phyloP scores from a whole-genome alignment of 2,888 invertebrate species.

The Drosophila demipolita region DNA sequence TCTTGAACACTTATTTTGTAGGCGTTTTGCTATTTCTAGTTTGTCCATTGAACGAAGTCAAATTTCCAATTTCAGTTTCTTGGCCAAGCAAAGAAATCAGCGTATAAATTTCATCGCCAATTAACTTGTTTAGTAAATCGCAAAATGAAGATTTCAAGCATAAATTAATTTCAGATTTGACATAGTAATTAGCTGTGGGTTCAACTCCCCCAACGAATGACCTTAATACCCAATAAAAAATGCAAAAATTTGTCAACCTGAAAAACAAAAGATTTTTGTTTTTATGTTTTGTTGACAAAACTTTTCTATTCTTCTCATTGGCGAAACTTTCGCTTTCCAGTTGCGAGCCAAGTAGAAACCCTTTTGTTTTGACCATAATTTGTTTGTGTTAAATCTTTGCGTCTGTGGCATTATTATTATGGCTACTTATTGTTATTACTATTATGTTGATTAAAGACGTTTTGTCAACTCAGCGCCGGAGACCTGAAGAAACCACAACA shows the following conservation, averaged over 20 bases:
- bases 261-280: constrained; percentile 7
- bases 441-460: constrained; percentile 42
- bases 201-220: constrained; percentile 68
- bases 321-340: constrained; percentile 69
- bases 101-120: constrained; percentile 20
- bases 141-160: constrained; percentile 25
- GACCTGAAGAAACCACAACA: constrained; percentile 14
- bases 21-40: constrained; percentile 31
- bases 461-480: constrained; percentile 47
- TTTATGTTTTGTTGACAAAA: constrained; percentile 3
- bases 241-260: constrained; percentile 52
- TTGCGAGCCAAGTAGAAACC: constrained; percentile 24
- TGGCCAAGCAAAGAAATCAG: constrained; percentile 38
- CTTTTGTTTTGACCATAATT: constrained; percentile 56
- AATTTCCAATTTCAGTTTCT: constrained; percentile 46
- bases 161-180: constrained; percentile 40
- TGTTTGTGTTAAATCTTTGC: constrained; percentile 37
- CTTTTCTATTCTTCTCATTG: constrained; percentile 47
- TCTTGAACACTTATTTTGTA: constrained; percentile 24
- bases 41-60: constrained; percentile 23
- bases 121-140: constrained; percentile 35
- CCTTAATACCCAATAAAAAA: constrained; percentile 39
- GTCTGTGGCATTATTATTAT: constrained; percentile 45
- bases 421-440: constrained; percentile 47
- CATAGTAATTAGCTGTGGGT: constrained; percentile 20